phyloP scores from a whole-genome alignment of 2,113 vertebrate genomes.

The Chamaea fasciata region DNA sequence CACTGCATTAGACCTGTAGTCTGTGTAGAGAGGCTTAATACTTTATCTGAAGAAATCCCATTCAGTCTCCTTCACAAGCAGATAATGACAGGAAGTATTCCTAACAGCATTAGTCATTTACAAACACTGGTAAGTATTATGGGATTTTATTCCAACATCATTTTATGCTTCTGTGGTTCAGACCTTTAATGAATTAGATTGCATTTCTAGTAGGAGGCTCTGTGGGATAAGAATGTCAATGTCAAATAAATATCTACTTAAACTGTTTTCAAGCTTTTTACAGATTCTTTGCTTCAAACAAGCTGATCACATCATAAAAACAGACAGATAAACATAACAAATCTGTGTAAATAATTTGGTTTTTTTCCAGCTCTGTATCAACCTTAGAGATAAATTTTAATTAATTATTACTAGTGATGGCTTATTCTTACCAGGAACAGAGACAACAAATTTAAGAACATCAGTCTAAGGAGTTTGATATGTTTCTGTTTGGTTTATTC shows the following conservation, averaged over 20 bases:
- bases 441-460: background rate
- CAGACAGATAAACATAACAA: background rate
- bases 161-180: conserved; percentile 28
- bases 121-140: background rate
- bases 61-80: background rate
- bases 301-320: background rate
- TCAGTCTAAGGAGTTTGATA: background rate
- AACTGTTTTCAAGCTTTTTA: background rate
- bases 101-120: conserved; percentile 29
- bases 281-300: background rate
- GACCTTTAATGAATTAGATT: conserved; percentile 33
- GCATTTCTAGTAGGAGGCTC: background rate
- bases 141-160: conserved; percentile 14
- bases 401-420: background rate
- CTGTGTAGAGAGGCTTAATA: background rate
- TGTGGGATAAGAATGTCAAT: background rate
- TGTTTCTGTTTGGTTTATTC: background rate
- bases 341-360: background rate
- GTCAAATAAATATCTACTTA: conserved; percentile 6
- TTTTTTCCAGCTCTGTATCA: background rate
- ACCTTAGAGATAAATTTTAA: background rate
- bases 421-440: background rate
- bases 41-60: conserved; percentile 5
- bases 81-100: conserved; percentile 1
- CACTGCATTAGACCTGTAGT: background rate